phyloP scores from a whole-genome alignment of 2,888 invertebrate genomes.

The Argyresthia albistria region DNA sequence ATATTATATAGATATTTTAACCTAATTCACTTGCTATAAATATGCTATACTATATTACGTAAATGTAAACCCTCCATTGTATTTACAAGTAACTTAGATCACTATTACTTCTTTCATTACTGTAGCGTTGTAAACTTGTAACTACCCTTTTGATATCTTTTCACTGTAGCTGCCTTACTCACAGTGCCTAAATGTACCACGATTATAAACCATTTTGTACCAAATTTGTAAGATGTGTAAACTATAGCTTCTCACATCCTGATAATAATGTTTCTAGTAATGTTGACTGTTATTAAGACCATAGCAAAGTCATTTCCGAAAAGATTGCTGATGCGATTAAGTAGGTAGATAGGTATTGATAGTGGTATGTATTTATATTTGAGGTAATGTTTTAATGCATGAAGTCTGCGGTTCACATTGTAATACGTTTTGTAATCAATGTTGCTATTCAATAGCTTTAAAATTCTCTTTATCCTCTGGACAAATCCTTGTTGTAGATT shows the following conservation, averaged over 20 bases:
- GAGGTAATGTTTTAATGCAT: too few relatives aligned
- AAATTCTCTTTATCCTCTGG: too few relatives aligned
- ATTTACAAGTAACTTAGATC: background rate
- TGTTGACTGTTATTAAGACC: background rate
- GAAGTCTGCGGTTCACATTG: too few relatives aligned
- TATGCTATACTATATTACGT: background rate
- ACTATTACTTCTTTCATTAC: background rate
- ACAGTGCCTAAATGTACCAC: conserved; percentile 80
- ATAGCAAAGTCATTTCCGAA: too few relatives aligned
- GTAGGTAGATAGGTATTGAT: too few relatives aligned
- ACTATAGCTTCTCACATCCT: conserved; percentile 55
- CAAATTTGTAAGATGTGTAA: conserved; percentile 54
- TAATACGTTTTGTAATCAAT: too few relatives aligned
- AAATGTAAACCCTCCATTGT: background rate
- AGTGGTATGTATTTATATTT: too few relatives aligned
- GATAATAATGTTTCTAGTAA: conserved; percentile 15
- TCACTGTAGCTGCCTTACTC: conserved; percentile 89
- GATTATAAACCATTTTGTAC: conserved; percentile 41
- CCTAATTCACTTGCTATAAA: background rate
- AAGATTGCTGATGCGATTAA: too few relatives aligned
- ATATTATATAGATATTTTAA: too few relatives aligned
- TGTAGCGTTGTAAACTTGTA: background rate
- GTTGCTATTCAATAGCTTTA: too few relatives aligned
- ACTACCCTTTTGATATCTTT: conserved; percentile 66
- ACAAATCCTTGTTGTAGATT: too few relatives aligned